These are phyloP conservation scores for Catharus bicknelli DNA, from an alignment of 2,113 vertebrate species.

Conservation along the genomic window DNA sequence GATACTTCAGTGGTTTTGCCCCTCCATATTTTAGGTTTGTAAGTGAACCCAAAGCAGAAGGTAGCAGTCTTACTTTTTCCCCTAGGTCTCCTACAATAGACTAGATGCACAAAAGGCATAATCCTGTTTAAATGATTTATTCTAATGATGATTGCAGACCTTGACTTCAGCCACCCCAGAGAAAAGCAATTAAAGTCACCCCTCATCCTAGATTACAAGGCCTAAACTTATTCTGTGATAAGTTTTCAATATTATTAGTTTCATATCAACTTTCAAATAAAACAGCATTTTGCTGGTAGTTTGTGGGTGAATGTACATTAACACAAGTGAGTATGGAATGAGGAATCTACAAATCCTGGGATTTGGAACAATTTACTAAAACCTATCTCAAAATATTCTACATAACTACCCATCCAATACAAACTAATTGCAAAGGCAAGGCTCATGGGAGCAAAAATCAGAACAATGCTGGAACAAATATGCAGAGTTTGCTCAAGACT, in stretches of 20 bases:
- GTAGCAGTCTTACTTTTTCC: neutral
- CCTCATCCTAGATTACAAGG: neutral
- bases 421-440: neutral
- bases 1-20: neutral
- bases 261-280: neutral
- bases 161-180: neutral
- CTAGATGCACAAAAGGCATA: neutral
- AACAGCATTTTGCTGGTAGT: neutral
- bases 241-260: neutral
- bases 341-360: neutral
- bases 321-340: neutral
- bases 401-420: neutral
- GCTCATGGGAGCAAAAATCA: neutral
- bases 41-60: neutral
- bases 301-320: neutral
- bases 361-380: neutral
- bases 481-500: neutral
- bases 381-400: neutral
- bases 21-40: neutral
- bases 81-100: neutral
- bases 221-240: neutral
- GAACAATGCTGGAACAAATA: neutral
- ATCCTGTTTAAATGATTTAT: neutral
- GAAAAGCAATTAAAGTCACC: neutral
- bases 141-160: neutral